Evolutionary conservation across 1,140 invertebrate genomes (phyloP).

Genomic region (Drosophila parvula): DNA sequence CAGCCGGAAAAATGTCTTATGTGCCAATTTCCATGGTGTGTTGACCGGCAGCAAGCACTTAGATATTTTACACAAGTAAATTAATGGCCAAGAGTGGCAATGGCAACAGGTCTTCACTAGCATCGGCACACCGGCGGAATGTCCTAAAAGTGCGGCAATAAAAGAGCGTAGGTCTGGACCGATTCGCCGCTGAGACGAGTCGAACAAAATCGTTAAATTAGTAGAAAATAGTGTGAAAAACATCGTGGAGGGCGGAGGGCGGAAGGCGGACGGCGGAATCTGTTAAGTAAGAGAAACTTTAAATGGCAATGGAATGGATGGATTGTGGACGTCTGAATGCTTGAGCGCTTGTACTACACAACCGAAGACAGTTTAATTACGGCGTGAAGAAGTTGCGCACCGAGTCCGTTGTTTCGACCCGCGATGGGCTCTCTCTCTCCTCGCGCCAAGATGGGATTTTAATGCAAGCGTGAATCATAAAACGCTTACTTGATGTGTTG

Average conservation of each 20-base stretch:
- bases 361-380: constrained; percentile 81
- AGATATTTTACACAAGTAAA: constrained; percentile 48
- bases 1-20: constrained; percentile 30
- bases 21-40: constrained; percentile 60
- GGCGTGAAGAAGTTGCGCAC: constrained; percentile 78
- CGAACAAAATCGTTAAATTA: constrained; percentile 79
- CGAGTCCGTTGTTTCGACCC: constrained; percentile 52
- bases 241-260: constrained; percentile 9
- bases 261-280: constrained; percentile 25
- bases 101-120: background rate
- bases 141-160: constrained; percentile 78
- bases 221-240: constrained; percentile 81
- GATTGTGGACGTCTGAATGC: constrained; percentile 76
- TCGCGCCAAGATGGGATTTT: constrained; percentile 65
- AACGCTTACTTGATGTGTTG: constrained; percentile 64
- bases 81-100: constrained; percentile 36
- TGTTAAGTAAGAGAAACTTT: constrained; percentile 72
- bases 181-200: constrained; percentile 41
- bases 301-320: constrained; percentile 75
- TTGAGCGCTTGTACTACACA: constrained; percentile 69
- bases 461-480: constrained; percentile 81
- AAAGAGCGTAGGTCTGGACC: constrained; percentile 33
- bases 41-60: constrained; percentile 45
- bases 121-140: constrained; percentile 21
- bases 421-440: constrained; percentile 14